Percentiles rank a stretch among this genome's conserved stretches.
These are phyloP conservation scores for Drosophila setosimentum DNA, from an alignment of 2,888 invertebrate genomes.

Conservation along the genomic window DNA sequence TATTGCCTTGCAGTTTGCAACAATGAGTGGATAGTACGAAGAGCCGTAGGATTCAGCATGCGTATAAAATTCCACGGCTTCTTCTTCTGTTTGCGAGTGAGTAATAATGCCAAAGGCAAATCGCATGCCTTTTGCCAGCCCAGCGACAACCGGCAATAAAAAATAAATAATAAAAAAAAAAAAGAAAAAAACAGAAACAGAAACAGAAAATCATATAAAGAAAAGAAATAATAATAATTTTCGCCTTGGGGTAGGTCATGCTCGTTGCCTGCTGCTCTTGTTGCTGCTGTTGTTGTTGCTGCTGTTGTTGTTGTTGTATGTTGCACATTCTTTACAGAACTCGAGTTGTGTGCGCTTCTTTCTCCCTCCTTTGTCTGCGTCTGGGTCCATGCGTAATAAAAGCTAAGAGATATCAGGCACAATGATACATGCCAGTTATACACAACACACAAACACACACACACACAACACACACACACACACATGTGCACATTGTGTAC, in stretches of 20 bases:
- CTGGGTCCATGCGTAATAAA: constrained; percentile 57
- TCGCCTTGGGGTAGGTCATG: constrained; percentile 83
- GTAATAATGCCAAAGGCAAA: constrained; percentile 67
- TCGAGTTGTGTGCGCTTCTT: constrained; percentile 17
- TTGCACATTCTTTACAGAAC: constrained; percentile 58
- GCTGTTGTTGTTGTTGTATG: background rate
- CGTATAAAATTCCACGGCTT: constrained; percentile 71
- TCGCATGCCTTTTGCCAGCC: constrained; percentile 47
- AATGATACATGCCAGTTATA: constrained; percentile 34
- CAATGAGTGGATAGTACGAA: constrained; percentile 59
- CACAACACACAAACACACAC: background rate
- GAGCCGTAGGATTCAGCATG: constrained; percentile 41
- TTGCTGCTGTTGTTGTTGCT: background rate
- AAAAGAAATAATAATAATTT: constrained; percentile 78
- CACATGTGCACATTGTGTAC: constrained; percentile 23
- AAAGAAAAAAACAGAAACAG: constrained; percentile 42
- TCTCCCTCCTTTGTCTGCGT: constrained; percentile 31
- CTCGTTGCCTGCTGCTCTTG: constrained; percentile 31
- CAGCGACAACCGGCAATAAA: constrained; percentile 45
- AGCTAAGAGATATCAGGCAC: constrained; percentile 62
- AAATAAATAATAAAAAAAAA: constrained; percentile 47
- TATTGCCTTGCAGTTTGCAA: constrained; percentile 53
- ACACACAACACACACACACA: background rate
- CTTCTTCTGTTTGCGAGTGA: constrained; percentile 53
- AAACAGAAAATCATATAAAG: constrained; percentile 46